Evolutionary conservation across 2,888 invertebrate genomes (phyloP).

Genomic region (Balanococcus diminutus): DNA sequence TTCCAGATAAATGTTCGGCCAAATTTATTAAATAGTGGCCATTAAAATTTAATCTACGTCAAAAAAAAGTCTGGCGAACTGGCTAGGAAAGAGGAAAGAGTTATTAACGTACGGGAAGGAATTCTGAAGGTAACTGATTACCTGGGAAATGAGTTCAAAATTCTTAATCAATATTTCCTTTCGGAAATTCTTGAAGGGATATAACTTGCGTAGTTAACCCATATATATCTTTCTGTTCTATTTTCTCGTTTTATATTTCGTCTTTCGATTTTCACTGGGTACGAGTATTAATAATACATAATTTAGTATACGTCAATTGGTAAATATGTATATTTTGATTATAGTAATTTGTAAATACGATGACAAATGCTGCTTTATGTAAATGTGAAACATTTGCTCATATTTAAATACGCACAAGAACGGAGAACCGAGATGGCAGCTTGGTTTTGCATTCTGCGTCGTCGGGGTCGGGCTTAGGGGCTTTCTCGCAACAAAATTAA

Average conservation of each 20-base stretch:
- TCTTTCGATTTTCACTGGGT: neutral
- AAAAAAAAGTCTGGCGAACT: neutral
- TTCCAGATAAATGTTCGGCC: neutral
- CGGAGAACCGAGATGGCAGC: neutral
- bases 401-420: neutral
- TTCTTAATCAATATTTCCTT: neutral
- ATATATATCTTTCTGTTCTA: neutral
- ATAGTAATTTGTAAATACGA: neutral
- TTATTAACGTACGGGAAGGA: too few species aligned
- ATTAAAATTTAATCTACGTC: neutral
- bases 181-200: neutral
- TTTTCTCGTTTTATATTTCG: neutral
- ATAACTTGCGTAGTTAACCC: neutral
- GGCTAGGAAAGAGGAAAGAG: too few species aligned
- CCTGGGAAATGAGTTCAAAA: neutral
- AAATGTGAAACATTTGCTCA: neutral
- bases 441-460: neutral
- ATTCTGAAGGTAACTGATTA: neutral
- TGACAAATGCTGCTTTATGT: neutral
- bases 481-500: neutral
- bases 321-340: neutral
- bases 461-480: neutral
- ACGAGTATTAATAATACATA: neutral
- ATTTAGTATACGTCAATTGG: neutral
- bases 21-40: neutral